Evolutionary conservation across 2,888 invertebrate genomes (phyloP), one percentile per base, ranked within the genome.

Genomic region (Molorchus minor): DNA sequence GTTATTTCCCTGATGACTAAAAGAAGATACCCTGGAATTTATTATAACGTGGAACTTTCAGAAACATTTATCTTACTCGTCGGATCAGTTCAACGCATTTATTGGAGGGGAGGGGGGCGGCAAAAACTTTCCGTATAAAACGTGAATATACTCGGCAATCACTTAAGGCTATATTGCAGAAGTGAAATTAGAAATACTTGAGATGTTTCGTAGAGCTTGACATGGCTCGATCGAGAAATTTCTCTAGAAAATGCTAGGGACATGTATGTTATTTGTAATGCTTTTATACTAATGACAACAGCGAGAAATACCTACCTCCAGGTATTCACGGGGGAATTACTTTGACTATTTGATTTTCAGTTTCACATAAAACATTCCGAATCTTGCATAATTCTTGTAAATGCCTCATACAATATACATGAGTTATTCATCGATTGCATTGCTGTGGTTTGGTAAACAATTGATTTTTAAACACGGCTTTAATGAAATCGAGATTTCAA

Each of bases 61-160:
- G 10, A n/a, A 33, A 33, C 33, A n/a, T 33, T 33, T 33, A 33
- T n/a, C 33, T 33, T 33, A n/a, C 33, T 33, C 5, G 10, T n/a
- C 33, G 33, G 33, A 20, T 41, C 12, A 5, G 21, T 20, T n/a
- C 20, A 19, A 16, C 53, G 44, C 35, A 33, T 20, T 53, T 53
- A 8, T 33, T 13, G 13, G 19, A 16, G 10, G 38, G 30, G 12
- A 25, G 13, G 33, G 19, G 41, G n/a, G n/a, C n/a, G n/a, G 33
- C 12, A 33, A 33, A 33, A 45, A 25, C 16, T 55, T 46, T 36
- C 40, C 20, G 17, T 25, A 30, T 36, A 54, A 49, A 56, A 60
- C 63, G 63, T 60, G 63, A 57, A 53, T 52, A 52, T 46, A 63
- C 60, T 63, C 33, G 10, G 57, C 63, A 63, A 63, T 60, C 38